Evolutionary conservation across 2,888 invertebrate genomes (phyloP), one percentile per base, ranked within the genome.

Genomic region (Oxytorus armatus): DNA sequence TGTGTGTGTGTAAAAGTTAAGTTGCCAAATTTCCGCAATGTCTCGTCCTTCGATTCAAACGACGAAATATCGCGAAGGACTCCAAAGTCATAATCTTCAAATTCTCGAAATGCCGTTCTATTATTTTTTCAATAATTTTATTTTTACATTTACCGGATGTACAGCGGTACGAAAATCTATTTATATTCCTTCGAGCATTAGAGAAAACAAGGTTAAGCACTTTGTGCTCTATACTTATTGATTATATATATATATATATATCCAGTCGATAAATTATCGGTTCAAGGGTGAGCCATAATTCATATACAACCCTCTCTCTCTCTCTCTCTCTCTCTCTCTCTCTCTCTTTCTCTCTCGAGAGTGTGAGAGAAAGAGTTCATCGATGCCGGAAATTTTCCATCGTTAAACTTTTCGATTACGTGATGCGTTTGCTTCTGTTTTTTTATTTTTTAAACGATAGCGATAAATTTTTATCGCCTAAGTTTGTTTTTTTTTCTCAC

Each of bases 331-430:
- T n/a, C n/a, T n/a, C n/a, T n/a, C n/a, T n/a, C n/a, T n/a, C n/a
- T n/a, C n/a, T n/a, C n/a, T n/a, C n/a, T n/a, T n/a, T n/a, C n/a
- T n/a, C n/a, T n/a, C n/a, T n/a, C n/a, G n/a, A n/a, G n/a, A n/a
- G n/a, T n/a, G n/a, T n/a, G n/a, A n/a, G 36, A 5, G 29, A 29
- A n/a, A 59, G 23, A 23, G 39, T 42, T 39, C 18, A 59, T 59
- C 42, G 59, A 59, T 14, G 39, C 23, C 59, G 39, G 39, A 59
- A 39, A 59, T 59, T 39, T 59, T 59, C 39, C 39, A 11, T 57
- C 10, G 36, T 18, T 0, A 36, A 57, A 57, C 16, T 57, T 57
- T 57, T 57, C 29, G 57, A 57, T 57, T 18, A 36, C 57, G 36
- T 18, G 36, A 57, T n/a, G n/a, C n/a, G n/a, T n/a, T n/a, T n/a